Conservation (phyloP, 2,797 vertebrate species). For the Sebastes steindachneri region DNA sequence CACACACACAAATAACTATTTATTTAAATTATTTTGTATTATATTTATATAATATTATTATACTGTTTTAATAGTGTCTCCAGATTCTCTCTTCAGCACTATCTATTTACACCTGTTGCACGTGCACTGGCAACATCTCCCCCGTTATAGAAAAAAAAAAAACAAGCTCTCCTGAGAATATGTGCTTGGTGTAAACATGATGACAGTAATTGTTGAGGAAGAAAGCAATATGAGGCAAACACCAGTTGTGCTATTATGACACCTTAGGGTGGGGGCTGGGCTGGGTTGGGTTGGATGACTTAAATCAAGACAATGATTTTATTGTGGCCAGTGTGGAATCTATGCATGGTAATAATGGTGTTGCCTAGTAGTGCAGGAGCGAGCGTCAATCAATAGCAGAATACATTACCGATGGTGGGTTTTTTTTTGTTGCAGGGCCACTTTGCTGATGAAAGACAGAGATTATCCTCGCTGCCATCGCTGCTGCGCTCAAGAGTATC, state of each 20-base stretch:
- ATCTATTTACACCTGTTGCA: slow-evolving; percentile 60
- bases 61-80: not conserved
- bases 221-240: slow-evolving; percentile 72
- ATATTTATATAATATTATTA: too few relatives aligned
- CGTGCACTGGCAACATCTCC: not conserved
- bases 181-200: slow-evolving; percentile 50
- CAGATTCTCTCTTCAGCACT: not conserved
- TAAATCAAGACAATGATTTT: slow-evolving; percentile 85
- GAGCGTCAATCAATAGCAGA: slow-evolving; percentile 83
- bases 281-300: slow-evolving; percentile 45
- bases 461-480: slow-evolving; percentile 80
- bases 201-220: slow-evolving; percentile 65
- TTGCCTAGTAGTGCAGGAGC: slow-evolving; percentile 81
- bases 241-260: slow-evolving; percentile 68
- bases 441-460: slow-evolving; percentile 86
- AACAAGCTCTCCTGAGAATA: slow-evolving; percentile 10
- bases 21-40: not conserved
- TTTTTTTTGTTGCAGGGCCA: slow-evolving; percentile 81
- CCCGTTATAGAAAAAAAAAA: not conserved
- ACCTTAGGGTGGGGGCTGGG: slow-evolving; percentile 30
- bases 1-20: not conserved
- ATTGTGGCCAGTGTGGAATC: slow-evolving; percentile 83
- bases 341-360: slow-evolving; percentile 81
- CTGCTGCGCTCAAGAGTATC: slow-evolving; percentile 78
- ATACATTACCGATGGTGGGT: slow-evolving; percentile 78